Conservation (phyloP, 2,113 vertebrate species). For the Potamarius usumacintae region DNA sequence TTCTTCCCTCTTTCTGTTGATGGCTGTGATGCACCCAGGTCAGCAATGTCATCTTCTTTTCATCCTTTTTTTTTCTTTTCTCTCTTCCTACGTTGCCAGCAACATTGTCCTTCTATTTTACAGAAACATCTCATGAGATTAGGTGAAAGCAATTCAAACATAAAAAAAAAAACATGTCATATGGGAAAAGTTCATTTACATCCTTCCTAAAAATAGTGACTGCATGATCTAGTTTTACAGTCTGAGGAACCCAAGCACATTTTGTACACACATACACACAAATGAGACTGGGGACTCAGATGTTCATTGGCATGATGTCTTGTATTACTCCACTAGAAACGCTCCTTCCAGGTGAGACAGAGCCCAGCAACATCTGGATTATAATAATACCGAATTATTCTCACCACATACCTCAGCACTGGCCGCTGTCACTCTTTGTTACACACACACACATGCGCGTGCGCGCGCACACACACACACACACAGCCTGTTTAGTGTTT, state of each 20-base stretch:
- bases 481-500: neutral
- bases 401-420: constrained; percentile 22
- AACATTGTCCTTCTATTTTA: neutral
- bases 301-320: constrained; percentile 27
- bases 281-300: constrained; percentile 38
- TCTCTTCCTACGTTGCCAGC: neutral
- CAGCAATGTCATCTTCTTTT: neutral
- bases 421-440: constrained; percentile 19
- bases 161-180: neutral
- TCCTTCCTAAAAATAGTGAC: constrained; percentile 34
- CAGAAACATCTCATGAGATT: neutral
- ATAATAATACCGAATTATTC: constrained; percentile 42
- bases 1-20: neutral
- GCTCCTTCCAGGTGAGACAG: constrained; percentile 44
- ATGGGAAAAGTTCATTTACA: neutral
- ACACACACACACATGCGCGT: neutral
- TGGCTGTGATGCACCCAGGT: neutral
- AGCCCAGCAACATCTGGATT: constrained; percentile 48
- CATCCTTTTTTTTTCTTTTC: neutral
- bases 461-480: neutral
- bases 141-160: neutral
- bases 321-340: neutral
- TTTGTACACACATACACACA: constrained; percentile 15
- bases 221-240: constrained; percentile 25
- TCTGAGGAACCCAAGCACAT: constrained; percentile 7